Base-by-base conservation (phyloP, 2,888 invertebrate species). In the Steinernema carpocapsae region DNA sequence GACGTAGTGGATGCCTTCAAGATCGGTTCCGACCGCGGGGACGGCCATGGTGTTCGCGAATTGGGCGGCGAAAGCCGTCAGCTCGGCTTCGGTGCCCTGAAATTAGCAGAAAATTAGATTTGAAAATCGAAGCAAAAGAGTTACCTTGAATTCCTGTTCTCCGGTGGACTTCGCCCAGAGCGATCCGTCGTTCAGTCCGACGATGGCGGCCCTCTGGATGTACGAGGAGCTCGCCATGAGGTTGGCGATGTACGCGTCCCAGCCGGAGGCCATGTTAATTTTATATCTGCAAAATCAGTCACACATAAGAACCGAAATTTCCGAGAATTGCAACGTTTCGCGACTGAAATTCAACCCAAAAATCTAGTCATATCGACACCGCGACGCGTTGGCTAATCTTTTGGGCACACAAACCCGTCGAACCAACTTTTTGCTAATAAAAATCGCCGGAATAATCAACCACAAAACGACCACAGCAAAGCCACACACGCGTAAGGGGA, bases 1-100 rank as follows among this genome's bases (percentile, higher is more conserved):
- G 70, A 87, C 84, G 83, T 87, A 87, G 78, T 87, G 87, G 48
- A 83, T 59, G 24, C 83, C 77, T 76, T 83, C 86, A n/a, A 86
- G 75, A 46, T 86, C 86, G 48, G 82, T 82, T 48, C 86, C 86
- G 17, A 79, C 76, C 7, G 74, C 42, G 10, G 86, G 86, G 26
- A 82, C 81, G 37, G 74, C 72, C 3, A 71, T 74, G 73, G 85
- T 74, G 76, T 85, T 75, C 71, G 80, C 78, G 78, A 86, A 87
- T 22, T 76, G 80, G 70, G 71, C 72, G 48, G 82, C 85, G 56
- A 87, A 83, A 70, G 76, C 80, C 71, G 76, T 82, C 73, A 87
- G 78, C 76, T 87, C 87, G 0, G 81, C 79, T 0, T 83, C 81
- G 6, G 82, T 80, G 43, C 85, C 87, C 86, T 37, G 10, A 10